These are phyloP conservation scores for Trachelus iudaicus DNA, from an alignment of 2,888 invertebrate species.

Conservation along the genomic window DNA sequence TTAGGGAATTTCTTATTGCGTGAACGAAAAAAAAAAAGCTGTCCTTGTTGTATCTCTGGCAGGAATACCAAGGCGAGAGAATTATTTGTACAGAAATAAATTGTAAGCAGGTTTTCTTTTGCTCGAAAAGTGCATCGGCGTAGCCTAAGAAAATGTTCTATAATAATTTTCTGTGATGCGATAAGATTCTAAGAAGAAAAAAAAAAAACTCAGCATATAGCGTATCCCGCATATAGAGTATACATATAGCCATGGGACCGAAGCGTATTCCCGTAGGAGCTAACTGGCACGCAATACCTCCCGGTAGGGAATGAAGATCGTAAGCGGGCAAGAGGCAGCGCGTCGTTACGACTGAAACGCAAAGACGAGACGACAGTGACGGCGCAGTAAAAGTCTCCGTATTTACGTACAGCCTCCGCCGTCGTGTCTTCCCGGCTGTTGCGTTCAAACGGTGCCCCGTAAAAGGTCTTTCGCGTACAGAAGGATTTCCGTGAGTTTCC, in stretches of 20 bases:
- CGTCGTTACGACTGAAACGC: conserved; percentile 18
- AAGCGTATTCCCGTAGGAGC: neutral
- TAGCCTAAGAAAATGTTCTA: neutral
- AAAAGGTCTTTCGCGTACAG: neutral
- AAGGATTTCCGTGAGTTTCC: neutral
- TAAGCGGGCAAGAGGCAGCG: neutral
- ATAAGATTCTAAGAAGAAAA: no score
- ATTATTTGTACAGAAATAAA: neutral
- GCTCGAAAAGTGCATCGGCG: no score
- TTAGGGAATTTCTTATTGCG: neutral
- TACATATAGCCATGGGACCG: neutral
- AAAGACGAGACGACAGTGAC: conserved; percentile 28
- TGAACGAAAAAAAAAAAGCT: neutral
- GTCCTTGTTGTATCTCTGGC: neutral
- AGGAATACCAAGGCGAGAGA: neutral
- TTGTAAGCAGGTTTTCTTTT: no score
- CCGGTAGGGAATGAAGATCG: conserved; percentile 6
- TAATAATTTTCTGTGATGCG: neutral
- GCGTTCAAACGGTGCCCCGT: neutral
- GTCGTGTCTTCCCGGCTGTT: neutral
- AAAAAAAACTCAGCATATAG: no score
- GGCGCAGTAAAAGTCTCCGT: conserved; percentile 23
- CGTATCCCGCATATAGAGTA: neutral
- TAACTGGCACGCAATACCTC: neutral
- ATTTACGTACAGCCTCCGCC: neutral